phyloP scores from a whole-genome alignment of 2,888 invertebrate species.

The Lasioglossum vierecki region DNA sequence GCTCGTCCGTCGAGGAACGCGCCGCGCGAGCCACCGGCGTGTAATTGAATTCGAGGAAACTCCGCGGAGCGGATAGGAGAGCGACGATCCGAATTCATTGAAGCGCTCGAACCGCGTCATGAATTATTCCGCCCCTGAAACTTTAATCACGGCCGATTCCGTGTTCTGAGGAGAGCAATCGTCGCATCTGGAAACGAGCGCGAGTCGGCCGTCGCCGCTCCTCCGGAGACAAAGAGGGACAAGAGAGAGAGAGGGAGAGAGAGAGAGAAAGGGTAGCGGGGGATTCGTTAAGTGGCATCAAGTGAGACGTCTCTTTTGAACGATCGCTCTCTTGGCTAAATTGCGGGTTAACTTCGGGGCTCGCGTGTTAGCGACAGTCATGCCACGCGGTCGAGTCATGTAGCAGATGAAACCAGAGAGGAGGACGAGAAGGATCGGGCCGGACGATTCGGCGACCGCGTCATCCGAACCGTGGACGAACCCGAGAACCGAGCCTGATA shows the following conservation, averaged over 20 bases:
- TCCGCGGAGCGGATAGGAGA: slow-evolving; percentile 24
- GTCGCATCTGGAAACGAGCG: slow-evolving; percentile 61
- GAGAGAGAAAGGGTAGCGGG: slow-evolving; percentile 1
- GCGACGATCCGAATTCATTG: slow-evolving; percentile 60
- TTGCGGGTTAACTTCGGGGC: slow-evolving; percentile 76
- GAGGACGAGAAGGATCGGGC: slow-evolving; percentile 21
- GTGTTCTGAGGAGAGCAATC: slow-evolving; percentile 58
- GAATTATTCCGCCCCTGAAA: slow-evolving; percentile 64
- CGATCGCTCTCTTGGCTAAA: slow-evolving; percentile 73
- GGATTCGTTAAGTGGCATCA: slow-evolving; percentile 71
- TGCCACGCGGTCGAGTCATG: slow-evolving; percentile 74
- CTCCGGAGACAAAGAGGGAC: slow-evolving; percentile 10
- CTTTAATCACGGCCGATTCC: slow-evolving; percentile 60
- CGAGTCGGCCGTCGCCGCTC: slow-evolving; percentile 31
- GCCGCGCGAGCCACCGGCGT: slow-evolving; percentile 12
- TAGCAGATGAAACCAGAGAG: slow-evolving; percentile 58
- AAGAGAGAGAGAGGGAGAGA: not conserved
- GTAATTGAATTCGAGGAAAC: slow-evolving; percentile 39
- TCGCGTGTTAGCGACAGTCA: slow-evolving; percentile 77
- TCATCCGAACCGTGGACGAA: slow-evolving; percentile 53
- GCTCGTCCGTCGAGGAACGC: slow-evolving; percentile 3
- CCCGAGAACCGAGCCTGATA: slow-evolving; percentile 26
- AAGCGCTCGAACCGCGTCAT: slow-evolving; percentile 63
- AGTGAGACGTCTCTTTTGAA: slow-evolving; percentile 75
- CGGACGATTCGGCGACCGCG: slow-evolving; percentile 63